Percentiles rank a stretch among this genome's conserved stretches.
phyloP scores from a whole-genome alignment of 2,113 vertebrate genomes.

The Orthonyx spaldingii region DNA sequence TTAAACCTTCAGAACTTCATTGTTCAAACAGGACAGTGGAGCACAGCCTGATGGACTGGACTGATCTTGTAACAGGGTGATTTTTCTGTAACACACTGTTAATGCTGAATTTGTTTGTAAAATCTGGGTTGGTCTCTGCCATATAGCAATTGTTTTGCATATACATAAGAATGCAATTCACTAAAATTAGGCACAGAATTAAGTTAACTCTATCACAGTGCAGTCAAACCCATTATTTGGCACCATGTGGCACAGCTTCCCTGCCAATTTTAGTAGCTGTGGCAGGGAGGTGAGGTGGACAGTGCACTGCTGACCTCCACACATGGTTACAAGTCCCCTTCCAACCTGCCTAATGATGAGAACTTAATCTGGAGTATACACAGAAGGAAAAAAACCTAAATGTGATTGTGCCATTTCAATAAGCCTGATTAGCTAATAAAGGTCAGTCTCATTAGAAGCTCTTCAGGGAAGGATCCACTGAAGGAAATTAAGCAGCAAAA shows the following conservation, averaged over 20 bases:
- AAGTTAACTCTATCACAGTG: background rate
- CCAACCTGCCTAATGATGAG: background rate
- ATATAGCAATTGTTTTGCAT: background rate
- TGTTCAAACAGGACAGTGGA: background rate
- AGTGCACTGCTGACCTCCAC: background rate
- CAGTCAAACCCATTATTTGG: background rate
- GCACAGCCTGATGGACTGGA: background rate
- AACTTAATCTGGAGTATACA: background rate
- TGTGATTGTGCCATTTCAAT: background rate
- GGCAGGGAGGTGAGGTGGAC: background rate
- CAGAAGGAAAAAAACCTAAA: slow-evolving; percentile 27
- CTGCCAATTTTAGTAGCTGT: background rate
- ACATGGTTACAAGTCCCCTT: background rate
- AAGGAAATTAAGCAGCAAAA: background rate
- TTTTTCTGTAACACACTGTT: background rate
- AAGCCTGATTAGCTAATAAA: slow-evolving; percentile 60
- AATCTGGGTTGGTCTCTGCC: background rate
- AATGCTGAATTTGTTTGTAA: background rate
- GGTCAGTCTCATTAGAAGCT: slow-evolving; percentile 64
- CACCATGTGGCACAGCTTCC: background rate
- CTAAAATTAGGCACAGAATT: background rate
- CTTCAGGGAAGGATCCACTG: slow-evolving; percentile 34
- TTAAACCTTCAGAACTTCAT: background rate
- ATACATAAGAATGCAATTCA: background rate
- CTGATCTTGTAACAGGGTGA: background rate